These are phyloP conservation scores for Petrocephalus zakoni DNA, from an alignment of 2,113 vertebrate genomes.

Conservation along the genomic window DNA sequence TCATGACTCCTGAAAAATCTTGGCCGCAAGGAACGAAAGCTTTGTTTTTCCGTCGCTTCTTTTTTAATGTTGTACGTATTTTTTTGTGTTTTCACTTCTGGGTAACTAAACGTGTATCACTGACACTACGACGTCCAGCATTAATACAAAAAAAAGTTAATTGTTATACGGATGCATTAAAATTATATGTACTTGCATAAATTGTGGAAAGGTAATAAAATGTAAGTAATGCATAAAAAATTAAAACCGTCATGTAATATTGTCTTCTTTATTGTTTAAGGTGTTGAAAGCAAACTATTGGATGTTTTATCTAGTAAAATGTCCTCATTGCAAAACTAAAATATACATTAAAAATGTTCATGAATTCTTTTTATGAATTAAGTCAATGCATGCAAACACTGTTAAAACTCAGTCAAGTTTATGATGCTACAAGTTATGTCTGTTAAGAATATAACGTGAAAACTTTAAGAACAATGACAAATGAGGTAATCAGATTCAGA, in stretches of 20 bases:
- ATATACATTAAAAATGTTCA: not conserved
- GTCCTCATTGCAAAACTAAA: not conserved
- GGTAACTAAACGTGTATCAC: not conserved
- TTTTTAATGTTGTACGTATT: not conserved
- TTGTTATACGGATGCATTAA: not conserved
- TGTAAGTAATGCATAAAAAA: slow-evolving; percentile 4
- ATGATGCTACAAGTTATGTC: not conserved
- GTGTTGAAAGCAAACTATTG: not conserved
- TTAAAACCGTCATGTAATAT: not conserved
- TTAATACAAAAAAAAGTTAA: not conserved
- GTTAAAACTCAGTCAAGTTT: not conserved
- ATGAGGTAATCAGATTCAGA: not conserved
- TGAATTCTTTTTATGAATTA: not conserved
- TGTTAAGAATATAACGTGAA: not conserved
- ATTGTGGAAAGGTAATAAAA: slow-evolving; percentile 7
- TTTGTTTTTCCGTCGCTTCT: not conserved
- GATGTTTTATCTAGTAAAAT: not conserved
- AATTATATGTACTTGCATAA: slow-evolving; percentile 15
- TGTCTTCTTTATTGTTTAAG: slow-evolving; percentile 9
- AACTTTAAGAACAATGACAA: not conserved
- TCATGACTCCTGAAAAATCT: not conserved
- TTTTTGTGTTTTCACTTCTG: slow-evolving; percentile 15
- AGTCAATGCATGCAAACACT: not conserved
- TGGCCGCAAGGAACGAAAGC: not conserved
- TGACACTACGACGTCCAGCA: not conserved